Evolutionary conservation across 1,140 invertebrate species (phyloP), one percentile per base, ranked within the genome.

Genomic region (Drosophila jambulina): DNA sequence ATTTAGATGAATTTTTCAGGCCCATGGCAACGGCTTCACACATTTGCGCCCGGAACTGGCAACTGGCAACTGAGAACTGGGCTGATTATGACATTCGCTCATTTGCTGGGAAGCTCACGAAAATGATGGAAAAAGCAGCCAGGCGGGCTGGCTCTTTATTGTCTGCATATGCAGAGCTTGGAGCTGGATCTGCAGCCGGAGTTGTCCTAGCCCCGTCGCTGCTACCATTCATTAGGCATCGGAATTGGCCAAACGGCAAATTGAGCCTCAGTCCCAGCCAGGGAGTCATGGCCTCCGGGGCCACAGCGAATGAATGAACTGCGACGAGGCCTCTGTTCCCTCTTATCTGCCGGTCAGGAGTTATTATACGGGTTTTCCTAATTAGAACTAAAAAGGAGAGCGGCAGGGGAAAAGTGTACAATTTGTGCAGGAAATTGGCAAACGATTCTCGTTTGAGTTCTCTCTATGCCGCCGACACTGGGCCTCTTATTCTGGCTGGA

Each of bases 311-410:
- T 82, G 62, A 49, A 78, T 61, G 70, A 51, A 32, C 48, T 29
- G 79, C 42, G 49, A 56, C 43, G 64, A 49, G 46, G 23, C 23
- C 23, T 48, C 21, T 19, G 32, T 42, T 65, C 65, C 21, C 25
- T 51, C 36, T 42, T 43, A n/a, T 53, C 48, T 62, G 32, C 38
- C 57, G 53, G 21, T 67, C 56, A 75, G 65, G 27, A 87, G 75
- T 72, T 82, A 86, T 87, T 87, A 79, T 87, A 81, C 70, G 63
- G 67, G 69, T 80, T 81, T 82, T 79, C 83, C 83, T 86, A 87
- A 87, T 87, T 86, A 87, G 63, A 87, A 51, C 67, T 67, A 48
- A 40, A 65, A 75, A 70, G 25, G 69, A 34, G 53, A 51, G 49
- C 49, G 29, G 27, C 27, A 2, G 29, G 49, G 58, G 54, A 59